Evolutionary conservation across 2,113 vertebrate species (phyloP).

Genomic region (Atrichornis clamosus): DNA sequence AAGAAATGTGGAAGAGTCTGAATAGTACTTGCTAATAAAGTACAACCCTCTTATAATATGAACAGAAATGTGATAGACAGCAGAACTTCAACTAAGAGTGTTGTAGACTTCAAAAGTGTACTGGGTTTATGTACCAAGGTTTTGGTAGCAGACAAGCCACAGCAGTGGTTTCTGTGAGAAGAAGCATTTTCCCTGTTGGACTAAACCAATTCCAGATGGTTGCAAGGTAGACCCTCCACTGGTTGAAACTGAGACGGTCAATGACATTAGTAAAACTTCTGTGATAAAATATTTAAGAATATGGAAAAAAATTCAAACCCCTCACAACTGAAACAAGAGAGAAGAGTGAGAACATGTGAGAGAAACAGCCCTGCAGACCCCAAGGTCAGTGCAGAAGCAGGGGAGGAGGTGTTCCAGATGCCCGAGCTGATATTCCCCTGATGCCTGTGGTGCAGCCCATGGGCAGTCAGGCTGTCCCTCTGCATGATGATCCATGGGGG

Average conservation of each 20-base stretch:
- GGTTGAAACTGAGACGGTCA: not conserved
- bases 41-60: not conserved
- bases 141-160: not conserved
- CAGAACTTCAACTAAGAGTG: not conserved
- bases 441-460: rapidly evolving
- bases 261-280: rapidly evolving
- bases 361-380: not conserved
- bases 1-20: not conserved
- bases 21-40: not conserved
- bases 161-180: not conserved
- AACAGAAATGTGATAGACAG: not conserved
- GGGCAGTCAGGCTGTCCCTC: not conserved
- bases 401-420: rapidly evolving
- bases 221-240: not conserved
- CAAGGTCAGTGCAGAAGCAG: not conserved
- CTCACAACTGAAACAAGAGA: not conserved
- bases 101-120: not conserved
- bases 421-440: not conserved
- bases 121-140: not conserved
- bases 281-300: not conserved
- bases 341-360: not conserved
- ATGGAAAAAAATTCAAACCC: not conserved
- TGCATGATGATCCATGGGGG: no score
- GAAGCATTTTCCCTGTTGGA: not conserved
- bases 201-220: rapidly evolving